Evolutionary conservation across 2,888 invertebrate genomes (phyloP), one percentile per base, ranked within the genome.

Genomic region (Drosophila anceps): DNA sequence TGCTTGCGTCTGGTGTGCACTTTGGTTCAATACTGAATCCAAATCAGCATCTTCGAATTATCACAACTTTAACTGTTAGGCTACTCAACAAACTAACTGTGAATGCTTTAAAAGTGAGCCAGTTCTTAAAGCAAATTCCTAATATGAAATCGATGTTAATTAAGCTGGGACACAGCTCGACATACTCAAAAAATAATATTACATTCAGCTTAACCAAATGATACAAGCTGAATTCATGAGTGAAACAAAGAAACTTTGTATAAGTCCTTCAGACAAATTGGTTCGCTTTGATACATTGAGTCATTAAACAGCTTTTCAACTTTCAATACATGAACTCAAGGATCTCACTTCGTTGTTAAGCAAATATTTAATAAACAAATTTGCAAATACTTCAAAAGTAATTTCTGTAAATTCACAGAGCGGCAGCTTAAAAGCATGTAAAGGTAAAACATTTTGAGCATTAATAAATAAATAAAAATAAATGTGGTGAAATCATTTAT

Each of bases 351-450:
- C 1, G 31, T 18, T 50, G 48, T 48, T 29, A 1, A 29, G 29
- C 29, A 8, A 39, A 39, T n/a, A 18, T 41, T 18, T 18, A 41
- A 10, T 18, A 50, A 50, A 31, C 29, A 31, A 50, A 31, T 31
- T 18, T 31, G n/a, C 48, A 31, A 50, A 50, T 50, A 31, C 48
- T 50, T 50, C 31, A 50, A 50, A 50, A 50, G 18, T 31, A 50
- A 50, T 50, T 50, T 50, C n/a, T 18, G 12, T 18, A 31, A 31
- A 50, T 50, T 31, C 48, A 50, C 18, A 18, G 48, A 18, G 48
- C 18, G 29, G 4, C n/a, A 31, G 31, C n/a, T 50, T 50, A 31
- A 50, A 29, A 29, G 9, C 48, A n/a, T 31, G 31, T n/a, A 18
- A n/a, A 31, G 48, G n/a, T 18, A 31, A 31, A 31, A 7, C 48